Conservation (phyloP, 35 echinoderm and acorn worm genomes). For the Lytechinus variegatus region DNA sequence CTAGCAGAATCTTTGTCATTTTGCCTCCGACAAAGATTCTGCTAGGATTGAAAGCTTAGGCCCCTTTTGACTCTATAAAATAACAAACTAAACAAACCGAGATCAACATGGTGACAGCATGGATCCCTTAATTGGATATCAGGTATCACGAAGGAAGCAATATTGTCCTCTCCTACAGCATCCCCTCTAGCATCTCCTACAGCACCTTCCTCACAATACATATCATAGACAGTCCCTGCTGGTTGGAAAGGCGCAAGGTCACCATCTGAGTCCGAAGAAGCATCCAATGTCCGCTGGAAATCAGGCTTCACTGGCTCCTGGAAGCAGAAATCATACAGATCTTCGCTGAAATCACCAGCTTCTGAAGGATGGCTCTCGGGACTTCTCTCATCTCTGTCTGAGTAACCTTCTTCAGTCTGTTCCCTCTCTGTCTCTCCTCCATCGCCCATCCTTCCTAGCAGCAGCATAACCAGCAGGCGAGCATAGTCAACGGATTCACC, state of each 20-base stretch:
- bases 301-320: not conserved
- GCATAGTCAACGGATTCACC: slow-evolving; percentile 3
- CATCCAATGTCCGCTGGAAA: not conserved
- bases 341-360: not conserved
- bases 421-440: not conserved
- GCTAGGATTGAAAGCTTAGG: no score
- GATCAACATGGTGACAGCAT: slow-evolving; percentile 20
- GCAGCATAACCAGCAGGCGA: not conserved
- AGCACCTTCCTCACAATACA: not conserved
- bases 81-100: not conserved
- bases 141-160: not conserved
- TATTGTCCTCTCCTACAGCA: not conserved
- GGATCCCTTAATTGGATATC: not conserved
- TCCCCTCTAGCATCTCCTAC: not conserved
- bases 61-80: no score
- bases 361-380: not conserved
- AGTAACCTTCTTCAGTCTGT: not conserved
- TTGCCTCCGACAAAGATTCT: no score
- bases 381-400: not conserved
- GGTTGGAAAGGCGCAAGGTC: not conserved
- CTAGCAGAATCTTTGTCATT: no score
- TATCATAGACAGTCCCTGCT: not conserved
- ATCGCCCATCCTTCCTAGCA: not conserved
- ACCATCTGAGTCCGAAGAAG: not conserved
- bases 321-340: slow-evolving; percentile 8